Evolutionary conservation across 2,888 invertebrate species (phyloP).

Genomic region (Tenthredo livida): DNA sequence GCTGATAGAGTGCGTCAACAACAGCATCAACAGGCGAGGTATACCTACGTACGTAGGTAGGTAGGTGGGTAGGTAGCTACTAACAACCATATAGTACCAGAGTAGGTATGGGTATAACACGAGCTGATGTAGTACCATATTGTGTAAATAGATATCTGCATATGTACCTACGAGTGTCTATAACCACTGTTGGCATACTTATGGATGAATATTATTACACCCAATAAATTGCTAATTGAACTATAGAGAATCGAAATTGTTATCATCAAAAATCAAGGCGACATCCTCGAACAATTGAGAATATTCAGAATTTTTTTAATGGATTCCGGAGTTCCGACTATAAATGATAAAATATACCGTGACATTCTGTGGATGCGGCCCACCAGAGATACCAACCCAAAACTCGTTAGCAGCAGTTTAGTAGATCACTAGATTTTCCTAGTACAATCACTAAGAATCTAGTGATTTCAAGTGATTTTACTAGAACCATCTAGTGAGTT

Average conservation of each 20-base stretch:
- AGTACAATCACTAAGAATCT: no score
- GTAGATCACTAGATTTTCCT: no score
- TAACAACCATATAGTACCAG: not conserved
- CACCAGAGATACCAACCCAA: no score
- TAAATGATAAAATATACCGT: not conserved
- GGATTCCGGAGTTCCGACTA: not conserved
- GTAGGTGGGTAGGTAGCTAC: not conserved
- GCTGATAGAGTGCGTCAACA: conserved; percentile 15
- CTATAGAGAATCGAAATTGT: not conserved
- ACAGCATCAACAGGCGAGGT: not conserved
- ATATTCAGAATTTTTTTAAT: not conserved
- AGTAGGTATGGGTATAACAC: not conserved
- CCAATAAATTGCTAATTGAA: not conserved
- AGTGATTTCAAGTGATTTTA: no score
- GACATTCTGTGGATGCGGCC: no score
- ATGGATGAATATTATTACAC: not conserved
- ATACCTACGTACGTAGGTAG: no score
- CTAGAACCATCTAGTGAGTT: no score
- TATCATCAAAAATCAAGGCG: not conserved
- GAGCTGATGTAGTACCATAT: not conserved
- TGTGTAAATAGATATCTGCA: not conserved
- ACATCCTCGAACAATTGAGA: not conserved
- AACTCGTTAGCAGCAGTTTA: no score
- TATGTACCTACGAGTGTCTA: not conserved
- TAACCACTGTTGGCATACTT: not conserved